Base-by-base conservation (phyloP, 2,797 vertebrate genomes). In the Pseudomugil gertrudae region DNA sequence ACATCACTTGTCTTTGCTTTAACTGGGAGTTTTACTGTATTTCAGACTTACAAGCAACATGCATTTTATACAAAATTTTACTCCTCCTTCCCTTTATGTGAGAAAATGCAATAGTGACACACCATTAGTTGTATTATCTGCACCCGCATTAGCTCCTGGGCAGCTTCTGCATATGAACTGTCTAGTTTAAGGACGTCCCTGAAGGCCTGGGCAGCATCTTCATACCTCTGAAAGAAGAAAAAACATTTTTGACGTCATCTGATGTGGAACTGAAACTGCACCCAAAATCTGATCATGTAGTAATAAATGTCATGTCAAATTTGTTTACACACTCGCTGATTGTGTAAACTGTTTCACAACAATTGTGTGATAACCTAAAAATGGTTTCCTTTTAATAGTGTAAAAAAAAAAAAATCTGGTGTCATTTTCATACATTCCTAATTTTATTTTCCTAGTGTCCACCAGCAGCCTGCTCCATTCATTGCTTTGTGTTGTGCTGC, bases 171-270 rank as follows among this genome's bases (percentile, higher is more conserved):
- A 43, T 88, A 92, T 4, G 90, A 87, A 4, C 78, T 63, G 0
- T 94, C 92, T 63, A 87, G 47, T 54, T 75, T 86, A 40, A 97
- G 89, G 29, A 97, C 94, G 30, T 95, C 89, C 58, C 82, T 87
- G 53, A 96, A 97, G 1, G 92, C 88, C 26, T 53, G 33, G 0
- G 77, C 79, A 0, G 96, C 96, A 54, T 97, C 95, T 0, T 81
- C 57, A 1, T 96, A 97, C 61, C 87, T 90, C 96, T 98, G 86
- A 38, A 55, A 57, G 3, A 32, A 11, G 0, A 27, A 9, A 36
- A 19, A 23, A 11, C 32, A 1, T 19, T 26, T 40, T 59, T 14
- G 8, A 23, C 9, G 9, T 2, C 14, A 1, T 1, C 51, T n/a
- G 9, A 30, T 17, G 51, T 24, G 6, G 24, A 9, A 65, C 17